Percentiles rank a stretch among this genome's conserved stretches.
phyloP scores from a whole-genome alignment of 2,797 vertebrate genomes.

The Lepilemur ruficaudatus region DNA sequence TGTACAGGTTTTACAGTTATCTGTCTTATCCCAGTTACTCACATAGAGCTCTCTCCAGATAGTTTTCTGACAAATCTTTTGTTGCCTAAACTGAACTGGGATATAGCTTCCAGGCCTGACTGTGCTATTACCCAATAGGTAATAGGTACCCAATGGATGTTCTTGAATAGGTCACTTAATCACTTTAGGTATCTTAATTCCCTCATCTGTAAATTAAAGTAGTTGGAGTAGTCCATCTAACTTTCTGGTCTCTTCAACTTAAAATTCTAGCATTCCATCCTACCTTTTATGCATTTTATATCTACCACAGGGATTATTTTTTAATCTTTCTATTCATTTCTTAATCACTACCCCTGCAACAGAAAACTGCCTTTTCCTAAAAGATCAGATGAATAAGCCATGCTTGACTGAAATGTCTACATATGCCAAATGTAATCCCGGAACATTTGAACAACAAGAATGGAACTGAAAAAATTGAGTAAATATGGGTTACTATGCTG shows the following conservation, averaged over 20 bases:
- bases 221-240: neutral
- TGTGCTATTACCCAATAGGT: neutral
- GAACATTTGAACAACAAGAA: conserved; percentile 11
- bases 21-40: neutral
- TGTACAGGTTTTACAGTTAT: neutral
- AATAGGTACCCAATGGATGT: neutral
- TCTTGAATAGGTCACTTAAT: neutral
- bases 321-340: conserved; percentile 29
- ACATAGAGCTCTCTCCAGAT: neutral
- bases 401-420: conserved; percentile 23
- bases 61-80: conserved; percentile 9
- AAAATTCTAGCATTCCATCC: neutral
- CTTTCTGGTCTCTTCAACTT: conserved; percentile 5
- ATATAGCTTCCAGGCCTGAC: neutral
- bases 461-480: neutral
- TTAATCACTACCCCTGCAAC: neutral
- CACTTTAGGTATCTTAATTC: neutral
- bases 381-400: conserved; percentile 8
- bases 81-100: neutral
- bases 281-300: neutral
- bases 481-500: neutral
- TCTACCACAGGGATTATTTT: conserved; percentile 23
- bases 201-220: neutral
- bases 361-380: neutral
- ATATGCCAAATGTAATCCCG: neutral